These are phyloP conservation scores for Atherinomorus stipes DNA, from an alignment of 2,113 vertebrate species.

Conservation along the genomic window DNA sequence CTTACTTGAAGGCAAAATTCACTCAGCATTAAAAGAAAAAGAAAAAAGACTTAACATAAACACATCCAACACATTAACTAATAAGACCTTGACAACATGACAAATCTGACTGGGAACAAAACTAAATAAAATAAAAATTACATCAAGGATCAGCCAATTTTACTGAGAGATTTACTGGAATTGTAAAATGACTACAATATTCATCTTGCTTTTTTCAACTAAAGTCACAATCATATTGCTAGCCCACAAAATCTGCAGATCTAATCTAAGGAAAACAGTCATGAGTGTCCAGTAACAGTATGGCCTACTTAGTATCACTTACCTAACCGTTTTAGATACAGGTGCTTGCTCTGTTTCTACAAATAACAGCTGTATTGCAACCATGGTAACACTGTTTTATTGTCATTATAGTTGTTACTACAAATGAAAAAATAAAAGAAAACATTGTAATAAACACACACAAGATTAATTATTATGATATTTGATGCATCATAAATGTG, in stretches of 20 bases:
- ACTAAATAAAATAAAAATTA: conserved; percentile 65
- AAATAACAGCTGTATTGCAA: background rate
- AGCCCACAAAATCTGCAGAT: conserved; percentile 27
- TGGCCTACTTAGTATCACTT: conserved; percentile 66
- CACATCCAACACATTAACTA: conserved; percentile 61
- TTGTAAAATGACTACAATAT: background rate
- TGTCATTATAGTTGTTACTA: background rate
- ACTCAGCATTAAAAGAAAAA: conserved; percentile 34
- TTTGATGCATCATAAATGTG: background rate
- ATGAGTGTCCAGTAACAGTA: conserved; percentile 86
- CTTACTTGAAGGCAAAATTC: background rate
- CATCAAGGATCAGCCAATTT: conserved; percentile 33
- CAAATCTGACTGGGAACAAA: conserved; percentile 58
- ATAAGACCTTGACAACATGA: conserved; percentile 66
- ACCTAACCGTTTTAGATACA: conserved; percentile 34
- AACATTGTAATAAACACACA: background rate
- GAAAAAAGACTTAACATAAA: conserved; percentile 63
- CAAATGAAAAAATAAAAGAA: background rate
- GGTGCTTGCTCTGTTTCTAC: conserved; percentile 34
- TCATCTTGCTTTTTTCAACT: background rate
- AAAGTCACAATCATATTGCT: conserved; percentile 18
- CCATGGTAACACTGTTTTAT: conserved; percentile 14
- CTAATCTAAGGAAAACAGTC: conserved; percentile 59
- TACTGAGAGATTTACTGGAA: conserved; percentile 3
- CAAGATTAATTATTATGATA: background rate